Evolutionary conservation across 2,113 vertebrate species (phyloP).

Genomic region (Megaceryle torquata): DNA sequence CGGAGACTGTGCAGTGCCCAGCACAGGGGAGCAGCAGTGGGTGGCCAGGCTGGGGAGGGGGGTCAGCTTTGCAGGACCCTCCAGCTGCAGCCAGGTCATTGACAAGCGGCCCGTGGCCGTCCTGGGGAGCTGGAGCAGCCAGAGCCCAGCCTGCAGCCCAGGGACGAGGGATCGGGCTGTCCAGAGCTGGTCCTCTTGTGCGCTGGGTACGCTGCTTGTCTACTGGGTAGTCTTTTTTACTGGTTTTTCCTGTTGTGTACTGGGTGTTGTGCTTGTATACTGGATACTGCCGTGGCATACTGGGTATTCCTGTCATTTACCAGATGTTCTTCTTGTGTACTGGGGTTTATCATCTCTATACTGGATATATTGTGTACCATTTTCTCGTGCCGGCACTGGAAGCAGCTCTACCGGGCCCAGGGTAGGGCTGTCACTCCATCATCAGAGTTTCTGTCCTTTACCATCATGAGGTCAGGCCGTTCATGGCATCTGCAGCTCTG

Average conservation of each 20-base stretch:
- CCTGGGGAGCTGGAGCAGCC: neutral
- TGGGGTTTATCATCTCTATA: neutral
- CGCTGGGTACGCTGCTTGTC: neutral
- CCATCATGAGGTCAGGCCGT: fast-evolving
- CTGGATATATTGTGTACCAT: fast-evolving
- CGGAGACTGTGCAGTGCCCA: fast-evolving
- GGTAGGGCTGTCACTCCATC: neutral
- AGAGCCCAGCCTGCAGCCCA: neutral
- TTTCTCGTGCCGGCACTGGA: neutral
- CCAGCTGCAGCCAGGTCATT: neutral
- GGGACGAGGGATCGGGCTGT: fast-evolving
- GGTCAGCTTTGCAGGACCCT: neutral
- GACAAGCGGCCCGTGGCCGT: fast-evolving
- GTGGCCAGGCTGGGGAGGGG: neutral
- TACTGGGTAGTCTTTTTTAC: neutral
- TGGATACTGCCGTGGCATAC: neutral
- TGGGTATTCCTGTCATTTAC: neutral
- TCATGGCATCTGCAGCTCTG: neutral
- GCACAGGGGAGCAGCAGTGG: neutral
- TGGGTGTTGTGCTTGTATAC: no score
- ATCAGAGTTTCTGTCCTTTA: neutral
- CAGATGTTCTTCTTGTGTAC: neutral
- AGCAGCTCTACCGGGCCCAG: fast-evolving
- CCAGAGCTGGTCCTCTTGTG: neutral
- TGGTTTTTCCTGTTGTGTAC: fast-evolving